Evolutionary conservation across 1,140 invertebrate species (phyloP).

Genomic region (Drosophila grimshawi): DNA sequence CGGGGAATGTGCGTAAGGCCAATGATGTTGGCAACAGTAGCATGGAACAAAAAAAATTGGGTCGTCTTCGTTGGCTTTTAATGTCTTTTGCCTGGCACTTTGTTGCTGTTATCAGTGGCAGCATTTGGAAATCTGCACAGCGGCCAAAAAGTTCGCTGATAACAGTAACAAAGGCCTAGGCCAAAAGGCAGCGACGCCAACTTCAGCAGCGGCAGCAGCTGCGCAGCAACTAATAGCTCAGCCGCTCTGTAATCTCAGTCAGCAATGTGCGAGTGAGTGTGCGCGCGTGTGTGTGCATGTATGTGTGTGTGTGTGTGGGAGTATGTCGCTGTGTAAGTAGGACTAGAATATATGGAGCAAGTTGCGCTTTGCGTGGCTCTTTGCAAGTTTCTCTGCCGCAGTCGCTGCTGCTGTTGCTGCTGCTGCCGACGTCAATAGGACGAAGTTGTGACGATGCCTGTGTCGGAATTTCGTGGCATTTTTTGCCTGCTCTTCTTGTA

Average conservation of each 20-base stretch:
- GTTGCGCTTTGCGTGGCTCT: conserved; percentile 62
- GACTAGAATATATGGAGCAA: conserved; percentile 79
- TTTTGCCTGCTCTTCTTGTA: conserved; percentile 6
- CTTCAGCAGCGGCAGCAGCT: conserved; percentile 34
- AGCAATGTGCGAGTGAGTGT: conserved; percentile 15
- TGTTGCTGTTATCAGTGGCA: conserved; percentile 72
- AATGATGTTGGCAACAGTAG: conserved; percentile 27
- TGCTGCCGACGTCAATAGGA: background rate
- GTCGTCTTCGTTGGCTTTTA: conserved; percentile 63
- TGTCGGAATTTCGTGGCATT: conserved; percentile 45
- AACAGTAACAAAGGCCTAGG: conserved; percentile 58
- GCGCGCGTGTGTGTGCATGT: conserved; percentile 9
- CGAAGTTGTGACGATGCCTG: conserved; percentile 33
- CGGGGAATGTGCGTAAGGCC: conserved; percentile 30
- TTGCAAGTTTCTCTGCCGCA: conserved; percentile 28
- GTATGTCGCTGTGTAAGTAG: conserved; percentile 75
- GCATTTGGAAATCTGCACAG: conserved; percentile 37
- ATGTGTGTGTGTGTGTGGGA: conserved; percentile 29
- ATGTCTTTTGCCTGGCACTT: conserved; percentile 66
- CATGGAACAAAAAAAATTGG: conserved; percentile 63
- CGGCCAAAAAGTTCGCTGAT: conserved; percentile 65
- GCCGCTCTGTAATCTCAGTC: conserved; percentile 67
- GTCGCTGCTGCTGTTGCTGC: conserved; percentile 8
- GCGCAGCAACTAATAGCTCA: conserved; percentile 59
- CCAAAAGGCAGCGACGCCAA: conserved; percentile 25